Percentiles rank a stretch among this genome's conserved stretches.
Evolutionary conservation across 2,797 vertebrate genomes (phyloP).

Genomic region (Betta splendens): DNA sequence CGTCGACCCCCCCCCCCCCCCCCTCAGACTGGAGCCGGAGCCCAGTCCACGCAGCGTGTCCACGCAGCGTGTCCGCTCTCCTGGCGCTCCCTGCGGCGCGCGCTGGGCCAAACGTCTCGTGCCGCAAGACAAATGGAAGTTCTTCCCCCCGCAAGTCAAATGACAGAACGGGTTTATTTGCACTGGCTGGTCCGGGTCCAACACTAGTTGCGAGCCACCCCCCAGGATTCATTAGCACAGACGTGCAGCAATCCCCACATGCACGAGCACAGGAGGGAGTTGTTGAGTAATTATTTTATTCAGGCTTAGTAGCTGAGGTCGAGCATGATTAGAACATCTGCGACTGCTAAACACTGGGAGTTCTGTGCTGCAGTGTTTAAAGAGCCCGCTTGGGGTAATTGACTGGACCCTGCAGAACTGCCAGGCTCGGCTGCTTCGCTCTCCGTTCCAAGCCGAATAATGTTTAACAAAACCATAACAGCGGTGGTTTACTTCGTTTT

Average conservation of each 20-base stretch:
- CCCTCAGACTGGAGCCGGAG: too few species aligned
- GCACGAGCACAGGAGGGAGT: constrained; percentile 23
- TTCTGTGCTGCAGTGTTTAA: constrained; percentile 24
- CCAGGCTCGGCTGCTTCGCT: constrained; percentile 16
- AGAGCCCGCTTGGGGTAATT: too few species aligned
- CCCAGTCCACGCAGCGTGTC: constrained; percentile 30
- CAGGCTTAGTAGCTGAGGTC: constrained; percentile 18
- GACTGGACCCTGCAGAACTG: too few species aligned
- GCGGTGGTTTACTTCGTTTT: neutral
- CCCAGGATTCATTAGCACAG: constrained; percentile 25
- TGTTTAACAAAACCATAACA: neutral
- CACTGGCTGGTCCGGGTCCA: constrained; percentile 31
- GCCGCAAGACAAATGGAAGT: neutral
- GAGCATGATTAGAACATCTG: constrained; percentile 48
- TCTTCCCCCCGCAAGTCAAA: constrained; percentile 5
- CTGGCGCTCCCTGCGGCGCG: neutral
- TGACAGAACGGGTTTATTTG: constrained; percentile 41
- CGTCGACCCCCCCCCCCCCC: constrained; percentile 62
- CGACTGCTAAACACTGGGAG: constrained; percentile 30
- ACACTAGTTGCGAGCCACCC: constrained; percentile 28
- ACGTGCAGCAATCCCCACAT: constrained; percentile 36
- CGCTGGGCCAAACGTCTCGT: neutral
- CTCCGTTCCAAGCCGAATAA: constrained; percentile 26
- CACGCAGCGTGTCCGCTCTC: constrained; percentile 26
- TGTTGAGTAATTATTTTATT: constrained; percentile 34